These are phyloP conservation scores for Nothura maculosa DNA, from an alignment of 2,797 vertebrate species.

Conservation along the genomic window DNA sequence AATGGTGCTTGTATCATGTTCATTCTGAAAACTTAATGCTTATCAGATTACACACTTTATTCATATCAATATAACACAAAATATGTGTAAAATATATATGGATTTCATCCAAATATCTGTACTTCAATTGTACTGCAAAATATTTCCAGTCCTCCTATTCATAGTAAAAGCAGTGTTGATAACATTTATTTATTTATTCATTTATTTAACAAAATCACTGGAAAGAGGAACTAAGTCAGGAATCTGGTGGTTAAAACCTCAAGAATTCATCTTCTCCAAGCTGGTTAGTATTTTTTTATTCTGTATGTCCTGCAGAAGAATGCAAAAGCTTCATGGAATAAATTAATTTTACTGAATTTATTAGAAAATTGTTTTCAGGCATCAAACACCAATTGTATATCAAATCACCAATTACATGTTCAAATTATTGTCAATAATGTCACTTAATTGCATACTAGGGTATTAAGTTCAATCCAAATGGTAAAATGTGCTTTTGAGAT, in stretches of 20 bases:
- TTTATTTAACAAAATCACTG: neutral
- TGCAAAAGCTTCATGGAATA: neutral
- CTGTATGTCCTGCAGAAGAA: neutral
- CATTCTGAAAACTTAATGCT: neutral
- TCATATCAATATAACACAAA: neutral
- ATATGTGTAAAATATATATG: neutral
- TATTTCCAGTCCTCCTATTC: neutral
- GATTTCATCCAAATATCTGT: neutral
- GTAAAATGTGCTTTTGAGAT: conserved; percentile 57
- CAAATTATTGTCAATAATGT: conserved; percentile 40
- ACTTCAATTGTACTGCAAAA: neutral
- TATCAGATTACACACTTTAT: neutral
- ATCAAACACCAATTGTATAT: conserved; percentile 21
- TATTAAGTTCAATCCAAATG: conserved; percentile 62
- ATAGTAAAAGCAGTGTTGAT: neutral
- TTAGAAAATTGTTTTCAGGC: conserved; percentile 35
- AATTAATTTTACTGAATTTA: conserved; percentile 28
- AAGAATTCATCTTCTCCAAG: neutral
- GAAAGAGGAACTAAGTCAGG: neutral
- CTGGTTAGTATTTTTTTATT: neutral
- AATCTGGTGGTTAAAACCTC: neutral
- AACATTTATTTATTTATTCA: neutral
- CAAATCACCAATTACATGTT: conserved; percentile 53
- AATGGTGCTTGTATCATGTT: neutral
- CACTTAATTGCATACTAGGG: conserved; percentile 37